Base-by-base conservation (phyloP, 1,140 invertebrate genomes). In the Melipona quadrifasciata region DNA sequence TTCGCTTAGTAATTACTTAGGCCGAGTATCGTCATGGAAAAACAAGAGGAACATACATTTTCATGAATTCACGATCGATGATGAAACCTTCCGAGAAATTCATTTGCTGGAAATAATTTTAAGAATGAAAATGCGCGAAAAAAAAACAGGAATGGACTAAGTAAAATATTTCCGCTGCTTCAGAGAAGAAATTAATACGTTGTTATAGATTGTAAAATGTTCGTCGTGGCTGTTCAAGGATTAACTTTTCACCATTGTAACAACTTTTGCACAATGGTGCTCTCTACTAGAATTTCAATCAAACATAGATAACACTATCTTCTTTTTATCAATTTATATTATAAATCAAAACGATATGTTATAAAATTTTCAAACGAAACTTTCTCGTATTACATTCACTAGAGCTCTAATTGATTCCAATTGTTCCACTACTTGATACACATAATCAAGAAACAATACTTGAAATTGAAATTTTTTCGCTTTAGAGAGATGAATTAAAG, bases 21-120 rank as follows among this genome's bases (percentile, higher is more conserved):
- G 72, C 76, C 82, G 67, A 55, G 47, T 76, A 14, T 55, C 14
- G 73, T 84, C 67, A 58, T 71, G 55, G 65, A n/a, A 10, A 34
- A 79, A 34, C 1, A n/a, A 0, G 16, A 34, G 27, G 6, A 19
- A 64, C 14, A 1, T 47, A 61, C 5, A n/a, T 47, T 67, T 79
- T 19, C 8, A 71, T 27, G 16, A 27, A 64, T 27, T 27, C 39
- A n/a, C 6, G 6, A 64, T 17, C 61, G 61, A 65, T 65, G 27
- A 39, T n/a, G 2, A 51, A 31, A 73, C 8, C 19, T 34, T 68
- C 19, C 16, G 2, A 27, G 10, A 21, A 21, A 2, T 51, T 76
- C 12, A 0, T 2, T 34, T 51, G 11, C 19, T 65, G 31, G 16
- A 57, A 47, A 51, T 55, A 34, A 31, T 31, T 75, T 53, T 51